phyloP scores from a whole-genome alignment of 2,113 vertebrate species.

The Chaetodon trifascialis region DNA sequence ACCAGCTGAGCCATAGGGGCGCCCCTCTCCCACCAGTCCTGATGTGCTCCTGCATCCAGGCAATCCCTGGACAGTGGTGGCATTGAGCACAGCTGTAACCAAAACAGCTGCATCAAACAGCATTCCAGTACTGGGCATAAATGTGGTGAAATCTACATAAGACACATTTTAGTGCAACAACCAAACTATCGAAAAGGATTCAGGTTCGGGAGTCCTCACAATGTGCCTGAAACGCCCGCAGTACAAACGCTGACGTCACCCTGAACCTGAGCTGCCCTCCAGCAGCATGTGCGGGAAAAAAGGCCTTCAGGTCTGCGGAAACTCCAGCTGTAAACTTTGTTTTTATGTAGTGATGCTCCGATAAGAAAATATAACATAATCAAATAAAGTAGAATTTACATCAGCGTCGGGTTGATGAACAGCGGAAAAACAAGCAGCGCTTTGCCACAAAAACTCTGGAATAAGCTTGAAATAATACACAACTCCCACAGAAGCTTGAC shows the following conservation, averaged over 20 bases:
- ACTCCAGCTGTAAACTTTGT: not conserved
- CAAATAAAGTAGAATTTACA: conserved; percentile 28
- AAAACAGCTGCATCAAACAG: no score
- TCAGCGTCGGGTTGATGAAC: not conserved
- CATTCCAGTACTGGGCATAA: no score
- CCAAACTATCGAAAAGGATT: no score
- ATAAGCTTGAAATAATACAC: conserved; percentile 48
- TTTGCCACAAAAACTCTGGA: conserved; percentile 19
- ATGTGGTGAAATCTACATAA: no score
- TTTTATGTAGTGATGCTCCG: not conserved
- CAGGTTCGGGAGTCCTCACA: not conserved
- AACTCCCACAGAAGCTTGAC: conserved; percentile 28
- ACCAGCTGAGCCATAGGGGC: no score
- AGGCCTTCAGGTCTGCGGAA: not conserved
- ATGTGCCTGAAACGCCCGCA: not conserved
- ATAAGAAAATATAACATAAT: conserved; percentile 24
- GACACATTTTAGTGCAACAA: no score
- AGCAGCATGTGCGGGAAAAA: not conserved
- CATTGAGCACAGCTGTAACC: no score
- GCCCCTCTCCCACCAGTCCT: no score
- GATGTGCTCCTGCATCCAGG: no score
- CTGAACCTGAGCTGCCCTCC: not conserved
- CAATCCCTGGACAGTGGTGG: no score
- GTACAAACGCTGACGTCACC: not conserved
- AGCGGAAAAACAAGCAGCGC: conserved; percentile 46